phyloP scores from a whole-genome alignment of 2,113 vertebrate species.

The Pangasianodon hypophthalmus region DNA sequence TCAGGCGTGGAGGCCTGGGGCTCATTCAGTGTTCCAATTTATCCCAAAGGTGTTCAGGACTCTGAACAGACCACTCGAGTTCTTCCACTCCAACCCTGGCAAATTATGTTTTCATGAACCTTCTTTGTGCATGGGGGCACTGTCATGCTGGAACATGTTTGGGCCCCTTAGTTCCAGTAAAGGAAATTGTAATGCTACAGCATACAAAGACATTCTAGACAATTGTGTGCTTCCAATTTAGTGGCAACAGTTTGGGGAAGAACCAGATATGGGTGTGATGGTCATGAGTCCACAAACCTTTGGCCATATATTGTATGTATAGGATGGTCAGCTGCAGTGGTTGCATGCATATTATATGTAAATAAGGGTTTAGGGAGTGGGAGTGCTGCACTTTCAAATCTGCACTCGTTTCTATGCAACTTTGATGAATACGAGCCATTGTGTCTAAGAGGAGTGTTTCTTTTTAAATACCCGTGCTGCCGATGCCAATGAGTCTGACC shows the following conservation, averaged over 20 bases:
- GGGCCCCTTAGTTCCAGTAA: not conserved
- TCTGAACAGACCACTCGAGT: not conserved
- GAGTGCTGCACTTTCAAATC: not conserved
- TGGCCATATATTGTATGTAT: not conserved
- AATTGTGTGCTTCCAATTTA: not conserved
- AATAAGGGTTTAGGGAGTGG: slow-evolving; percentile 4
- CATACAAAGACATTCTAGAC: not conserved
- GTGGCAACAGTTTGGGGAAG: not conserved
- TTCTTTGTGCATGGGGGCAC: not conserved
- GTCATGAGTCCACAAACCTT: not conserved
- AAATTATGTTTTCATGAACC: not conserved
- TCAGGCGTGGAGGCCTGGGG: not conserved
- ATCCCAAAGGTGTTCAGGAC: not conserved
- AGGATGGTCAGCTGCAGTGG: not conserved
- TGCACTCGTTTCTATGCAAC: not conserved
- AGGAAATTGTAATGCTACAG: not conserved
- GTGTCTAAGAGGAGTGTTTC: not conserved
- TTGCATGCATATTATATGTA: not conserved
- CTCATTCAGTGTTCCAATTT: no score
- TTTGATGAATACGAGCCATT: not conserved
- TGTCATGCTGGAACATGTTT: no score
- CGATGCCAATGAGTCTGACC: slow-evolving; percentile 85
- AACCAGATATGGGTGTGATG: not conserved
- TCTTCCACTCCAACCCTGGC: not conserved
- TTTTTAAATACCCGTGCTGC: slow-evolving; percentile 82